Evolutionary conservation across 2,797 vertebrate genomes (phyloP), one percentile per base, ranked within the genome.

Genomic region (Hydrophis major): DNA sequence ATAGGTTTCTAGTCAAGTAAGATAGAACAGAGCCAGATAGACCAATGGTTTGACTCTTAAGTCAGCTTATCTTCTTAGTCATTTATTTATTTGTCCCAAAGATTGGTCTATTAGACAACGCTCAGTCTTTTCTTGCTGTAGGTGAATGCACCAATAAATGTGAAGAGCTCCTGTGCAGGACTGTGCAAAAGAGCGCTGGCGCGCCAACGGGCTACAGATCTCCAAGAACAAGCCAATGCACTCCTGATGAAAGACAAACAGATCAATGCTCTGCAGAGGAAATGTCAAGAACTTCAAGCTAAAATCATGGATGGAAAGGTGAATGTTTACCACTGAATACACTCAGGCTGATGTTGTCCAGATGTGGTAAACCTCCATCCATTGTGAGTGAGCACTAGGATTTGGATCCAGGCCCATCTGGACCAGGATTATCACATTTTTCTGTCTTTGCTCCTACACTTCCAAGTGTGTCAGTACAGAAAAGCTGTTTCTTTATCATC

Each of bases 161-260:
- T 98, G 94, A 98, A 98, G 87, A 98, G 98, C 6, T 98, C 98
- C 74, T 98, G 98, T 53, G 96, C 98, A 94, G 99, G 99, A 95
- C 97, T 99, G 93, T 99, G 98, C 95, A 99, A 98, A 96, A 98
- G 99, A 94, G 98, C 98, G 0, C 98, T 99, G 96, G 99, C 98
- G 61, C 97, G 97, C 87, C 99, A 99, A 97, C 98, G 99, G 96
- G 99, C 99, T 22, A 98, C 98, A 86, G 99, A 99, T 96, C 98
- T 99, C 90, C 98, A 98, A 37, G 98, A 98, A 92, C 99, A 99
- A n/a, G 99, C 99, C 42, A 99, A 98, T 89, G 98, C 97, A 3
- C 98, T 99, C 92, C 97, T 99, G 96, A 98, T 97, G 1, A 99
- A 99, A 96, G 99, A 99, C 97, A 99, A 99, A 96, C 98, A 99